Percentiles rank a stretch among this genome's conserved stretches.
These are phyloP conservation scores for Apteryx owenii DNA, from an alignment of 2,113 vertebrate genomes.

Conservation along the genomic window DNA sequence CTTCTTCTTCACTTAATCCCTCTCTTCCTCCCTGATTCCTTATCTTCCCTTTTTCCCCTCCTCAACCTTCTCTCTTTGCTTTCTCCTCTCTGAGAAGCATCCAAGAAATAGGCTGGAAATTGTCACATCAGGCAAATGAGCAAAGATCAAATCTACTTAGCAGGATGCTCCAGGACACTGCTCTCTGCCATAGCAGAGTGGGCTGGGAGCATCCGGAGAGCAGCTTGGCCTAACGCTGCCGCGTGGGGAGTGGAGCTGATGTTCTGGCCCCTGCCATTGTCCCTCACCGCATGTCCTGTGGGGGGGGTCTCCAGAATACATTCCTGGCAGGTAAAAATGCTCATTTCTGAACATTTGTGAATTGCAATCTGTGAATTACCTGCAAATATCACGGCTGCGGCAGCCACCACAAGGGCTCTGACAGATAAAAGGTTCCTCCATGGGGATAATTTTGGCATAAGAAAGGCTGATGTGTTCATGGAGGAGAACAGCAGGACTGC, in stretches of 20 bases:
- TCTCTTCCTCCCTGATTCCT: not conserved
- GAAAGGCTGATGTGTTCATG: not conserved
- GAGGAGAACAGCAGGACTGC: not conserved
- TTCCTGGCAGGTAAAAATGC: not conserved
- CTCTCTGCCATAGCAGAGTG: not conserved
- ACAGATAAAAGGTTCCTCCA: not conserved
- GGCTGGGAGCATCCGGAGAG: not conserved
- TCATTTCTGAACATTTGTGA: not conserved
- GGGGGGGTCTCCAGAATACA: rapidly evolving
- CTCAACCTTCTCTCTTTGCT: not conserved
- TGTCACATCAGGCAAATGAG: not conserved
- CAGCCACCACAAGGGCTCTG: not conserved
- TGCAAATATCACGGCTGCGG: not conserved
- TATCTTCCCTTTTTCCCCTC: not conserved
- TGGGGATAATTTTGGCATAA: not conserved
- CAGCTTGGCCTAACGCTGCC: not conserved
- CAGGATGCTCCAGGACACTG: not conserved
- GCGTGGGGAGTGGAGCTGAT: rapidly evolving
- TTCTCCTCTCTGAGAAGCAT: not conserved
- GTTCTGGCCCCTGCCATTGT: not conserved
- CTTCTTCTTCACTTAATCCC: not conserved
- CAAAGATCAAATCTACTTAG: not conserved
- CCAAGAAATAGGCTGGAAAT: not conserved
- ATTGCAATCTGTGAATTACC: not conserved
- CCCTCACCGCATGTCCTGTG: not conserved